Evolutionary conservation across 2,888 invertebrate genomes (phyloP).

Genomic region (Eilema griseolum): DNA sequence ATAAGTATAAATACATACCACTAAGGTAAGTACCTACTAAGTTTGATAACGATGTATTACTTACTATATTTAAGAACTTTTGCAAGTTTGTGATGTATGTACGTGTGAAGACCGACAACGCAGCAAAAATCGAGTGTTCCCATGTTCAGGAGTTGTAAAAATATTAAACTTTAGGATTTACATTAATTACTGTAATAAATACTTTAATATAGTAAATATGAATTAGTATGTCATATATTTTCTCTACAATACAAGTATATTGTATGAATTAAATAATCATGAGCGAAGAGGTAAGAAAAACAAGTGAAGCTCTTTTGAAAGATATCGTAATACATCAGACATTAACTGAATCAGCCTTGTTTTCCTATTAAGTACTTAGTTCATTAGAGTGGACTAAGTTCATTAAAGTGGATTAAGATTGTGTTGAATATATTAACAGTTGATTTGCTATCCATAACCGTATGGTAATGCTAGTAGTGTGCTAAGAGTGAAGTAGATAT

Average conservation of each 20-base stretch:
- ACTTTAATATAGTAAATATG: no score
- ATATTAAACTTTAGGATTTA: neutral
- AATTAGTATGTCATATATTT: no score
- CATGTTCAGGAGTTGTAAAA: neutral
- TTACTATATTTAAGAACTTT: neutral
- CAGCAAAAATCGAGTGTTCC: neutral
- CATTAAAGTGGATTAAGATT: neutral
- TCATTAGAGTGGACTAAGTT: neutral
- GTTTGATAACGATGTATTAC: neutral
- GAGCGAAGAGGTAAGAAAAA: no score
- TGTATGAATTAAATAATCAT: neutral
- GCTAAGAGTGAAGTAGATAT: no score
- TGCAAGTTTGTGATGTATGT: no score
- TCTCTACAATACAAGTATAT: neutral
- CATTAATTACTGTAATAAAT: neutral
- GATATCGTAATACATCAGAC: neutral
- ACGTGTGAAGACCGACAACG: neutral
- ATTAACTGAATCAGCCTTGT: no score
- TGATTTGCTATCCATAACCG: neutral
- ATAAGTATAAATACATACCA: constrained; percentile 78
- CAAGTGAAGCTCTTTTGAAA: neutral
- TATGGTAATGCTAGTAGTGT: no score
- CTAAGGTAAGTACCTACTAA: constrained; percentile 72
- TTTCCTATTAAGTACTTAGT: no score
- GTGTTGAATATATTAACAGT: neutral